Percentiles rank a stretch among this genome's conserved stretches.
Evolutionary conservation across 1,140 invertebrate species (phyloP).

Genomic region (Acromyrmex echinatior): DNA sequence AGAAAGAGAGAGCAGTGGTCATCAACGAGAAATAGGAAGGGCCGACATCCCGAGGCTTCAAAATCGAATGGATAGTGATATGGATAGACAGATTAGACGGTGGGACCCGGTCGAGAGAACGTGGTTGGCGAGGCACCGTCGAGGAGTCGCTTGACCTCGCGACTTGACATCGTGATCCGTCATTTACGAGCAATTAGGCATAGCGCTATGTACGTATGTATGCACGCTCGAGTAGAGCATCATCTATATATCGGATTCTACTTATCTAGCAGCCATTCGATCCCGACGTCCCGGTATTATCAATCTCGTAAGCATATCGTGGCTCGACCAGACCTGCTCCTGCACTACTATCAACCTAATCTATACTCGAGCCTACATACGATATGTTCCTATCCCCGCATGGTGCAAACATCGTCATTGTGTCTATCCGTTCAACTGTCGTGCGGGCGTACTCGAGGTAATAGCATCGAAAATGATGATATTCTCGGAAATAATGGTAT

Average conservation of each 20-base stretch:
- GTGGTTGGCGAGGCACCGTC: neutral
- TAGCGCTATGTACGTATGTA: conserved; percentile 58
- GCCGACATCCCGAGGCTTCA: conserved; percentile 48
- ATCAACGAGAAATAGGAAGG: conserved; percentile 60
- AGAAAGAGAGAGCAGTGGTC: conserved; percentile 7
- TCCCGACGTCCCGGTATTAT: conserved; percentile 73
- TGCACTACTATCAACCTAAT: conserved; percentile 77
- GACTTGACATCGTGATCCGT: conserved; percentile 71
- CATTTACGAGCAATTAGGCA: conserved; percentile 78
- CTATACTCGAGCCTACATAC: conserved; percentile 77
- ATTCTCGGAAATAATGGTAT: conserved; percentile 78
- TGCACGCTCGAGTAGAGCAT: conserved; percentile 41
- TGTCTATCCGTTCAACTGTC: conserved; percentile 78
- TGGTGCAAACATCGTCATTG: conserved; percentile 79
- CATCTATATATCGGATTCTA: conserved; percentile 71
- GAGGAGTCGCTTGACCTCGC: conserved; percentile 59
- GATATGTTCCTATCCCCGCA: conserved; percentile 59
- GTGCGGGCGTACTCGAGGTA: conserved; percentile 73
- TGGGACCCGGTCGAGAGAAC: neutral
- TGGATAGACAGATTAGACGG: conserved; percentile 46
- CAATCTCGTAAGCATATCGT: conserved; percentile 81
- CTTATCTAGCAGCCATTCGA: conserved; percentile 74
- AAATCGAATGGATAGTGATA: conserved; percentile 61
- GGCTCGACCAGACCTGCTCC: conserved; percentile 71
- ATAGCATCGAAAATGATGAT: conserved; percentile 81